phyloP scores from a whole-genome alignment of 2,797 vertebrate genomes.

The Onychomys leucogaster region DNA sequence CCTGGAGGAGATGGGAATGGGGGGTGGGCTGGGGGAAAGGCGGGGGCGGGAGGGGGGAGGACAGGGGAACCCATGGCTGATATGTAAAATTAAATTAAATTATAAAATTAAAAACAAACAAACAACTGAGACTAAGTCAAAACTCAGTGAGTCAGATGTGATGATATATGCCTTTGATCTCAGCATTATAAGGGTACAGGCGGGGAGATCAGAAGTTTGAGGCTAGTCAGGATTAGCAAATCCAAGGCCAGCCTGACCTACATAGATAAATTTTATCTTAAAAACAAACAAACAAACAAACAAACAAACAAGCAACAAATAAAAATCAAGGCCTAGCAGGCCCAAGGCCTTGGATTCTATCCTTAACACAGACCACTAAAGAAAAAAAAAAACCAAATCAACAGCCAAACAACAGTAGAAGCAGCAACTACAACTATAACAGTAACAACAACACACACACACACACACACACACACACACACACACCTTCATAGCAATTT shows the following conservation, averaged over 20 bases:
- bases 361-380: background rate
- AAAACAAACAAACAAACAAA: background rate
- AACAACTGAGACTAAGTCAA: constrained; percentile 27
- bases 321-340: background rate
- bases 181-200: background rate
- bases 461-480: background rate
- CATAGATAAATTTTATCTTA: background rate
- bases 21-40: too few relatives aligned
- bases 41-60: too few relatives aligned
- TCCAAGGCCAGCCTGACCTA: background rate
- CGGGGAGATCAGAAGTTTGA: background rate
- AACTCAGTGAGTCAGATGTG: background rate
- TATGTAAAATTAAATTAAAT: too few relatives aligned
- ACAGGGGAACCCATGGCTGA: too few relatives aligned
- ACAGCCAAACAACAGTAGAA: background rate
- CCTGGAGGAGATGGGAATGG: too few relatives aligned
- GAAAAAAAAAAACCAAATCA: background rate
- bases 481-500: constrained; percentile 27
- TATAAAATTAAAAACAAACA: too few relatives aligned
- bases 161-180: background rate
- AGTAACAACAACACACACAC: background rate
- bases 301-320: background rate
- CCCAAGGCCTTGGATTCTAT: background rate
- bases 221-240: background rate
- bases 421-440: too few relatives aligned